These are phyloP conservation scores for Agrochola litura DNA, from an alignment of 2,888 invertebrate genomes.

Conservation along the genomic window DNA sequence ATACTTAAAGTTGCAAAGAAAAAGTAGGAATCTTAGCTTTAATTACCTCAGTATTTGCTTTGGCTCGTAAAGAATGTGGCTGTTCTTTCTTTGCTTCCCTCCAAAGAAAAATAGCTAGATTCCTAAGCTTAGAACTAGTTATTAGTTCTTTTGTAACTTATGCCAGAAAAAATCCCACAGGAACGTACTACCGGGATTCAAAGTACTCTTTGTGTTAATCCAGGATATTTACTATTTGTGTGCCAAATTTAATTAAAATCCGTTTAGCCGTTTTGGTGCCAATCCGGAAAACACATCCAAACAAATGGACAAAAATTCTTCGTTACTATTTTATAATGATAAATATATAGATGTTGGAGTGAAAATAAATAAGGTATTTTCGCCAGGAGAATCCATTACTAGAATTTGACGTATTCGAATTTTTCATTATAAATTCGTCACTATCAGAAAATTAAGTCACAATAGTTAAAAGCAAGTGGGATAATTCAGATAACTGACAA, in stretches of 20 bases:
- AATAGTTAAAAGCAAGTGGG: not conserved
- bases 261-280: not conserved
- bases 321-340: not conserved
- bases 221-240: not conserved
- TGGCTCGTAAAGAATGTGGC: slow-evolving; percentile 64
- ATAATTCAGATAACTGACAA: not conserved
- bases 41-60: slow-evolving; percentile 70
- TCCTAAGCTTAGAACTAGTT: not conserved
- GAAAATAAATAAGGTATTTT: slow-evolving; percentile 3
- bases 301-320: not conserved
- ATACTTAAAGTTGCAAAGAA: slow-evolving; percentile 72
- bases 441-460: not conserved
- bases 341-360: not conserved
- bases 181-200: not conserved
- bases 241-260: not conserved
- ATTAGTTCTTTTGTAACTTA: no score
- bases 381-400: not conserved
- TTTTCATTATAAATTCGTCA: not conserved
- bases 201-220: no score
- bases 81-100: slow-evolving; percentile 43
- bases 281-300: not conserved
- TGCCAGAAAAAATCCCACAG: not conserved
- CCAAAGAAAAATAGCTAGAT: not conserved
- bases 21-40: slow-evolving; percentile 64
- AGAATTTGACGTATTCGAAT: not conserved